Percentiles rank a stretch among this genome's conserved stretches.
phyloP scores from a whole-genome alignment of 2,888 invertebrate genomes.

The Lordiphosa fenestrarum region DNA sequence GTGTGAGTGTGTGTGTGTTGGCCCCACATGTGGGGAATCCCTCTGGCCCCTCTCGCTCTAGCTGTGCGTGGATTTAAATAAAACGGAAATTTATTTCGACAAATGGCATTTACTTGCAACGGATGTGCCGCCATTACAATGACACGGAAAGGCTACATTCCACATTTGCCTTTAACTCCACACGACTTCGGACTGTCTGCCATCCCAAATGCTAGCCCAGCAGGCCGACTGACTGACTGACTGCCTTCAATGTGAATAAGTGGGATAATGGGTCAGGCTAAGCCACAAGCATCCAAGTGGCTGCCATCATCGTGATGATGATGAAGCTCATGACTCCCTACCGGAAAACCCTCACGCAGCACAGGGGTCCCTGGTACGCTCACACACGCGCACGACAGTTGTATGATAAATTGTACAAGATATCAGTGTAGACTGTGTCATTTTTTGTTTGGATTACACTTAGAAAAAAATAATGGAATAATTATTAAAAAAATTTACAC shows the following conservation, averaged over 20 bases:
- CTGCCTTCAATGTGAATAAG: constrained; percentile 74
- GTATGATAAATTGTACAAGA: constrained; percentile 69
- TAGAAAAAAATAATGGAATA: background rate
- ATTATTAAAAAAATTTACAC: no score
- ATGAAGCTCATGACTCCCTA: constrained; percentile 30
- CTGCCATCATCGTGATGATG: constrained; percentile 36
- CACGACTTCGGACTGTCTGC: constrained; percentile 32
- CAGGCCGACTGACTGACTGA: constrained; percentile 57
- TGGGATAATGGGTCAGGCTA: constrained; percentile 72
- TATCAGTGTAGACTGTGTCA: constrained; percentile 62
- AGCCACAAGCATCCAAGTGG: constrained; percentile 67
- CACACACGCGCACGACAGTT: constrained; percentile 40
- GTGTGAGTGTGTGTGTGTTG: constrained; percentile 29
- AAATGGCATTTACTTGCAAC: constrained; percentile 75
- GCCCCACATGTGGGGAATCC: constrained; percentile 23
- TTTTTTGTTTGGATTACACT: constrained; percentile 32
- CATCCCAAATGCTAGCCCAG: constrained; percentile 55
- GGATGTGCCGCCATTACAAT: constrained; percentile 71
- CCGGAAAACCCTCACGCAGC: constrained; percentile 58
- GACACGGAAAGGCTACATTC: constrained; percentile 65
- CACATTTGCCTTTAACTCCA: constrained; percentile 13
- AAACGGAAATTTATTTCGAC: constrained; percentile 75
- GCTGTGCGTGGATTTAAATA: constrained; percentile 69
- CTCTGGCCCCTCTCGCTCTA: background rate
- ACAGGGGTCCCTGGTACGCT: constrained; percentile 24